Percentiles rank a stretch among this genome's conserved stretches.
Evolutionary conservation across 1,140 invertebrate species (phyloP).

Genomic region (Limonius californicus): DNA sequence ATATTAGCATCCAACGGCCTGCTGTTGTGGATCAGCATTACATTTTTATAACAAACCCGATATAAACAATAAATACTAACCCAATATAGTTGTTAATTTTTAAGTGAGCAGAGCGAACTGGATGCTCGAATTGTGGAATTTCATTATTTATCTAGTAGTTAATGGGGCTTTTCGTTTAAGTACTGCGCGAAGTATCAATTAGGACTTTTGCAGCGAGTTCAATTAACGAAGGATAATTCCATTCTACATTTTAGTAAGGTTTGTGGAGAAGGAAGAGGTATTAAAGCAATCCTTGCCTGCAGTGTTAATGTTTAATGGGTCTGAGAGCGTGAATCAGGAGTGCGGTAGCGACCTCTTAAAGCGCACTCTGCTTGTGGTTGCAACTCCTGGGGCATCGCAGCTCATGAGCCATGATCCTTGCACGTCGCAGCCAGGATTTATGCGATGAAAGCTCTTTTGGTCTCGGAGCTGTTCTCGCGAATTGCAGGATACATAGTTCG

Average conservation of each 20-base stretch:
- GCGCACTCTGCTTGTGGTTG: constrained; percentile 39
- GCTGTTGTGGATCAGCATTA: no score
- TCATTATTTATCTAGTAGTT: background rate
- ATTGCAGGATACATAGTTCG: background rate
- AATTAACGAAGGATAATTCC: constrained; percentile 8
- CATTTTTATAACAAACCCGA: no score
- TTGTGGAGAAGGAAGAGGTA: constrained; percentile 10
- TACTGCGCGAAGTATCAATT: background rate
- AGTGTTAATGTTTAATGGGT: constrained; percentile 47
- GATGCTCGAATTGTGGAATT: no score
- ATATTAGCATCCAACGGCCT: no score
- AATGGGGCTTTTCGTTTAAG: background rate
- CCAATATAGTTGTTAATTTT: no score
- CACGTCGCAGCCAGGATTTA: constrained; percentile 11
- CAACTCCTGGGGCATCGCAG: constrained; percentile 34
- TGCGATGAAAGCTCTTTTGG: constrained; percentile 5
- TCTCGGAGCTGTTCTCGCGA: constrained; percentile 1
- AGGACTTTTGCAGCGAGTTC: background rate
- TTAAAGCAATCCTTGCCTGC: constrained; percentile 37
- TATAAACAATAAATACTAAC: no score
- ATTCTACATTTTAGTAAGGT: constrained; percentile 10
- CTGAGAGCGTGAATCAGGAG: constrained; percentile 39
- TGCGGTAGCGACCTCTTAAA: constrained; percentile 36
- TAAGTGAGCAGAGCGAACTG: no score
- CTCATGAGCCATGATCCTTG: constrained; percentile 9